Percentiles rank a stretch among this genome's conserved stretches.
Conservation (phyloP, 2,113 vertebrate genomes). For the Carassius gibelio region DNA sequence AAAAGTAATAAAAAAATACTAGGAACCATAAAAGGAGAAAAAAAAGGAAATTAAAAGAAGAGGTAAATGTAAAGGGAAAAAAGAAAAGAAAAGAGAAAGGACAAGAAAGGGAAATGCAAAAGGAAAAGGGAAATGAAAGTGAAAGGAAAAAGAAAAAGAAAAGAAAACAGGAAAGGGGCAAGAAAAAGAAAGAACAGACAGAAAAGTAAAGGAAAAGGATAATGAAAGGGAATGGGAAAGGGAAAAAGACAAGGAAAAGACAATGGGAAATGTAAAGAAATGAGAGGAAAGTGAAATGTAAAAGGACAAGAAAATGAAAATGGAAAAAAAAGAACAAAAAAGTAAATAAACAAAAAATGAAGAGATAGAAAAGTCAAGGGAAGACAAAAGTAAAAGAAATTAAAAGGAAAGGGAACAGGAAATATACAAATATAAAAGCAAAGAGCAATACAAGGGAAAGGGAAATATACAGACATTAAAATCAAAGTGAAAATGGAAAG, state of each 20-base stretch:
- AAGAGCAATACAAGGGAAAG: neutral
- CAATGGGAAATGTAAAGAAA: neutral
- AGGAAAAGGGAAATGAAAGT: neutral
- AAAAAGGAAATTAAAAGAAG: neutral
- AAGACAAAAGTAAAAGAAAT: neutral
- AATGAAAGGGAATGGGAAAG: neutral
- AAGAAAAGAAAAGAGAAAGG: neutral
- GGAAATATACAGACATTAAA: too few relatives aligned
- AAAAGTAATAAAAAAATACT: neutral
- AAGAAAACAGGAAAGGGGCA: neutral
- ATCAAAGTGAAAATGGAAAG: neutral
- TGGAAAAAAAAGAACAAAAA: neutral
- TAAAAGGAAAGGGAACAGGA: neutral
- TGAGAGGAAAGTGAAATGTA: neutral
- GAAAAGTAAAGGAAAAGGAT: neutral
- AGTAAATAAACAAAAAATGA: neutral
- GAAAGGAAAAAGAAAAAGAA: neutral
- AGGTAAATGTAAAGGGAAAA: neutral
- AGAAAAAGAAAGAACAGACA: neutral
- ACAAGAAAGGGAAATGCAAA: neutral
- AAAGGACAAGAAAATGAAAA: neutral
- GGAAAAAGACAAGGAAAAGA: neutral
- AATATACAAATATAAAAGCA: neutral
- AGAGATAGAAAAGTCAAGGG: neutral
- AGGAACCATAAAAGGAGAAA: neutral